Evolutionary conservation across 2,888 invertebrate genomes (phyloP).

Genomic region (Cryptocephalus primarius): DNA sequence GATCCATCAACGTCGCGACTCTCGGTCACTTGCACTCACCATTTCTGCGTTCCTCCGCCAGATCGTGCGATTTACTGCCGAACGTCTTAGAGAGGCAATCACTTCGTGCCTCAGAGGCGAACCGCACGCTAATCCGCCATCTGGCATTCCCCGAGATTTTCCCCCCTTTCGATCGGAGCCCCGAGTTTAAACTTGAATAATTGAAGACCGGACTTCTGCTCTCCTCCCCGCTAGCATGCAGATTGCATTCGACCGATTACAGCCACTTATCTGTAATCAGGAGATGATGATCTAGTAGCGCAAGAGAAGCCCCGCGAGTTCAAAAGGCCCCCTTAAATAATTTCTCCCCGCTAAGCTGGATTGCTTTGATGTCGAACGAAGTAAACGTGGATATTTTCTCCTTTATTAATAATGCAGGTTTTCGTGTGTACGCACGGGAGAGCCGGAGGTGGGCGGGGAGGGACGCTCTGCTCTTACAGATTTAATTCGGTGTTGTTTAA

Average conservation of each 20-base stretch:
- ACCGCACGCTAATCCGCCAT: too few species aligned
- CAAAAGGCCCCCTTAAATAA: background rate
- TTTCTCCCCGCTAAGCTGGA: background rate
- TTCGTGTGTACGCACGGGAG: constrained; percentile 14
- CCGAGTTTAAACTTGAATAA: too few species aligned
- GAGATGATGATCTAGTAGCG: constrained; percentile 1
- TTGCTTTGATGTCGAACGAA: constrained; percentile 7
- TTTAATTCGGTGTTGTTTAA: constrained; percentile 1
- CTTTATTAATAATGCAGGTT: constrained; percentile 26
- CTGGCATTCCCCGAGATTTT: too few species aligned
- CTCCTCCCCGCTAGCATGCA: constrained; percentile 14
- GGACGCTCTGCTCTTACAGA: background rate
- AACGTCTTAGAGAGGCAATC: too few species aligned
- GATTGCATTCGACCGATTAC: constrained; percentile 27
- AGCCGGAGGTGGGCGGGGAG: too few species aligned
- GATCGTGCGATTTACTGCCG: too few species aligned
- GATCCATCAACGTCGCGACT: too few species aligned
- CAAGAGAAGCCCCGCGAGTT: background rate
- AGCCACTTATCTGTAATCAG: constrained; percentile 22
- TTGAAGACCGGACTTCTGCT: background rate
- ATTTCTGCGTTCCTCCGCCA: too few species aligned
- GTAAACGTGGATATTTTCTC: constrained; percentile 10
- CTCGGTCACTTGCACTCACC: too few species aligned
- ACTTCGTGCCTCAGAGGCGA: too few species aligned
- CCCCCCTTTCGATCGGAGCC: too few species aligned